These are phyloP conservation scores for Barypeithes pellucidus DNA, from an alignment of 2,888 invertebrate species.

Conservation along the genomic window DNA sequence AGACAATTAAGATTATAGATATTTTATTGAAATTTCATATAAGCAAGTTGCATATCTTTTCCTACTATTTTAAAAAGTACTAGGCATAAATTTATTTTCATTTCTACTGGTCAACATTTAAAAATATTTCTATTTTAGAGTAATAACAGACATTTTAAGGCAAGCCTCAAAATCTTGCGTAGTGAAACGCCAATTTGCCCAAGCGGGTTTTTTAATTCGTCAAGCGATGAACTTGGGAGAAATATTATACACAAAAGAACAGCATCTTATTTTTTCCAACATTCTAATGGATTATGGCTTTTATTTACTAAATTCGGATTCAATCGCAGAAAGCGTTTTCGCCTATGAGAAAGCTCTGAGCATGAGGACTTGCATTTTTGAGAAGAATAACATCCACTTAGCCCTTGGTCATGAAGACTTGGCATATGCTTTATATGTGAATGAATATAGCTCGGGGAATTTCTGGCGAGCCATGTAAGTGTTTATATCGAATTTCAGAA, in stretches of 20 bases:
- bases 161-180: conserved; percentile 93
- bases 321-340: conserved; percentile 86
- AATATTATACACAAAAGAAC: conserved; percentile 73
- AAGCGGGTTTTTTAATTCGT: conserved; percentile 87
- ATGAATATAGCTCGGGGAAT: conserved; percentile 91
- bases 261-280: conserved; percentile 89
- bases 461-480: conserved; percentile 84
- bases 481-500: conserved; percentile 3
- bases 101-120: too few species aligned
- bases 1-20: too few species aligned
- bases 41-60: too few species aligned
- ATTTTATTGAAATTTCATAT: too few species aligned
- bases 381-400: conserved; percentile 88
- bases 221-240: conserved; percentile 85
- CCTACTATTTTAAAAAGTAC: too few species aligned
- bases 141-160: conserved; percentile 86
- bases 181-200: conserved; percentile 87
- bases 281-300: conserved; percentile 92
- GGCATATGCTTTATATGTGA: conserved; percentile 93
- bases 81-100: too few species aligned
- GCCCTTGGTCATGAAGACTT: conserved; percentile 94
- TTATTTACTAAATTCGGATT: conserved; percentile 91
- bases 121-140: conserved; percentile 70
- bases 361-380: conserved; percentile 85
- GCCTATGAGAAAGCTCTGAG: conserved; percentile 86